These are phyloP conservation scores for Apantesis nais DNA, from an alignment of 2,888 invertebrate genomes.

Conservation along the genomic window DNA sequence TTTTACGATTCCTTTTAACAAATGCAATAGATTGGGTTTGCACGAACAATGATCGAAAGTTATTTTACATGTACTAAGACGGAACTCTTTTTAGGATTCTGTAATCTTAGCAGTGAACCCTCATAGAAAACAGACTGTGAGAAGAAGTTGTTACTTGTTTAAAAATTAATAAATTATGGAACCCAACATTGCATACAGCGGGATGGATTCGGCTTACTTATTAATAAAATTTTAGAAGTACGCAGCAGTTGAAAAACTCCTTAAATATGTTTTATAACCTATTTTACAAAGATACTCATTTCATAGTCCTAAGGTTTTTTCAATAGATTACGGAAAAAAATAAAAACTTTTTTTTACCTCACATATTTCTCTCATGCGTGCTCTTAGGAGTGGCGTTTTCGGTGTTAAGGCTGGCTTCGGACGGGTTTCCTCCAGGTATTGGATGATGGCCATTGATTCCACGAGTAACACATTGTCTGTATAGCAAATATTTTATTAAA, in stretches of 20 bases:
- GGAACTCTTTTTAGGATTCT: background rate
- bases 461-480: conserved; percentile 71
- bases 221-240: too few species aligned
- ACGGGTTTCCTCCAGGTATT: conserved; percentile 88
- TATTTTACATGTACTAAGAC: too few species aligned
- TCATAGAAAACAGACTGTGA: background rate
- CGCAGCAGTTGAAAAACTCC: background rate
- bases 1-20: too few species aligned
- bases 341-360: conserved; percentile 58
- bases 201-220: too few species aligned
- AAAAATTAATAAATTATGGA: background rate
- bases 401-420: conserved; percentile 83
- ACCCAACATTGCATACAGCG: too few species aligned
- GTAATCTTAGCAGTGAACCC: background rate
- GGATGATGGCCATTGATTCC: conserved; percentile 87
- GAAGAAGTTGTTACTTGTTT: background rate
- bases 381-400: conserved; percentile 77
- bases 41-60: too few species aligned
- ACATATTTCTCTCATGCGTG: conserved; percentile 83
- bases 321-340: background rate
- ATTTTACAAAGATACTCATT: too few species aligned
- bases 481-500: background rate
- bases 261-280: background rate
- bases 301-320: background rate
- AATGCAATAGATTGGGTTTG: too few species aligned